These are phyloP conservation scores for Zonotrichia leucophrys DNA, from an alignment of 2,113 vertebrate species.

Conservation along the genomic window DNA sequence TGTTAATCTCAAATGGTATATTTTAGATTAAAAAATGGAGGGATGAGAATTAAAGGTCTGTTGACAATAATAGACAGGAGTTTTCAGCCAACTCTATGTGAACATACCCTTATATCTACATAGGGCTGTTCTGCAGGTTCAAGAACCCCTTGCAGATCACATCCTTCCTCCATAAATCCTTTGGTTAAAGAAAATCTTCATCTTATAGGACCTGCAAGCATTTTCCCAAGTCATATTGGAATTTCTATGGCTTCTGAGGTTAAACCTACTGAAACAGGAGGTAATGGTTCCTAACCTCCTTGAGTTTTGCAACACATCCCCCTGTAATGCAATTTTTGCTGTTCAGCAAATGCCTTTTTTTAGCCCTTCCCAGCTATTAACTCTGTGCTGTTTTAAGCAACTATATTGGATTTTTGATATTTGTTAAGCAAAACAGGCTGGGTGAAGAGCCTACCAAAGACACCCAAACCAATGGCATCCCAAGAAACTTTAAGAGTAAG, in stretches of 20 bases:
- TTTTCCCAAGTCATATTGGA: background rate
- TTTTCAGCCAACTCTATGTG: background rate
- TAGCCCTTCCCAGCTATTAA: background rate
- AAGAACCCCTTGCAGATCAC: background rate
- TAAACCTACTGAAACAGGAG: background rate
- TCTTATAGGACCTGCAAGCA: background rate
- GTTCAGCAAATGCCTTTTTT: background rate
- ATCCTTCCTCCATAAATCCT: background rate
- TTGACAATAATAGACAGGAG: background rate
- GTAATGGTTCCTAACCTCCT: background rate
- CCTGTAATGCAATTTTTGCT: background rate
- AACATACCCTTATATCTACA: background rate
- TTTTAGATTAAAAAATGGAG: background rate
- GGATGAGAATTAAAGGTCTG: background rate
- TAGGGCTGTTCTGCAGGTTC: background rate
- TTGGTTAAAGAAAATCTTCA: slow-evolving; percentile 18
- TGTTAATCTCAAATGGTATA: background rate
- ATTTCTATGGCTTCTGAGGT: background rate
- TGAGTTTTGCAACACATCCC: background rate
- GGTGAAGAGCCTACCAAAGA: background rate
- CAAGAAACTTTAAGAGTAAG: background rate
- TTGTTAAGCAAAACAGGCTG: background rate
- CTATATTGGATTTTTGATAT: background rate
- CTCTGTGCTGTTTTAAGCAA: background rate
- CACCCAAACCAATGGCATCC: background rate